These are phyloP conservation scores for Neotoma lepida DNA, from an alignment of 2,113 vertebrate species.

Conservation along the genomic window DNA sequence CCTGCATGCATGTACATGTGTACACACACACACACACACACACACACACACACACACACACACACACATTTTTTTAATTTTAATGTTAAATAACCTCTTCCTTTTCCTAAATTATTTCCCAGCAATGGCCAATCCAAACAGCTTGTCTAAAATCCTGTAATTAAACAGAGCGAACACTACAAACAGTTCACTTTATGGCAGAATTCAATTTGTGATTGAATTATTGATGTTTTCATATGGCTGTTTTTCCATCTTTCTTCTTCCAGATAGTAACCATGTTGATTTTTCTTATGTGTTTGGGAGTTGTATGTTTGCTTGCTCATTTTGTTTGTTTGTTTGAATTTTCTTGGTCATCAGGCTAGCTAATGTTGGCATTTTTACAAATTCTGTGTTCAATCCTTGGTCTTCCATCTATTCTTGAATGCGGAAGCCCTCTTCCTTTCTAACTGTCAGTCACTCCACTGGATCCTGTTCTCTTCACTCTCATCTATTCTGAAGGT, in stretches of 20 bases:
- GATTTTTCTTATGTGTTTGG: neutral
- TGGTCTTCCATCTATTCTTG: neutral
- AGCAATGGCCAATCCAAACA: neutral
- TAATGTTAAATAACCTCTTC: neutral
- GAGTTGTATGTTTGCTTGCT: neutral
- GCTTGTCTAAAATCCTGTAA: neutral
- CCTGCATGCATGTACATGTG: no score
- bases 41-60: no score
- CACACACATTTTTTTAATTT: neutral
- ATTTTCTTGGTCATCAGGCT: neutral
- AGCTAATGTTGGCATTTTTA: neutral
- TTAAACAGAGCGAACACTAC: neutral
- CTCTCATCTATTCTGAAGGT: neutral
- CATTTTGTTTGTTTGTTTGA: neutral
- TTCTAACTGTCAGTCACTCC: neutral
- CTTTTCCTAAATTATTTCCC: constrained; percentile 1
- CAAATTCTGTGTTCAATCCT: neutral
- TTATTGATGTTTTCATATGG: neutral
- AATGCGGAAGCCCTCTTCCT: neutral
- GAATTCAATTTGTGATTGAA: neutral
- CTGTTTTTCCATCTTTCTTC: neutral
- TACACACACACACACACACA: neutral
- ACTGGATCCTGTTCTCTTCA: neutral
- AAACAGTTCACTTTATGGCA: neutral
- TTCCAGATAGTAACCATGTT: neutral